phyloP scores from a whole-genome alignment of 2,113 vertebrate species.

The Hippopotamus amphibius region DNA sequence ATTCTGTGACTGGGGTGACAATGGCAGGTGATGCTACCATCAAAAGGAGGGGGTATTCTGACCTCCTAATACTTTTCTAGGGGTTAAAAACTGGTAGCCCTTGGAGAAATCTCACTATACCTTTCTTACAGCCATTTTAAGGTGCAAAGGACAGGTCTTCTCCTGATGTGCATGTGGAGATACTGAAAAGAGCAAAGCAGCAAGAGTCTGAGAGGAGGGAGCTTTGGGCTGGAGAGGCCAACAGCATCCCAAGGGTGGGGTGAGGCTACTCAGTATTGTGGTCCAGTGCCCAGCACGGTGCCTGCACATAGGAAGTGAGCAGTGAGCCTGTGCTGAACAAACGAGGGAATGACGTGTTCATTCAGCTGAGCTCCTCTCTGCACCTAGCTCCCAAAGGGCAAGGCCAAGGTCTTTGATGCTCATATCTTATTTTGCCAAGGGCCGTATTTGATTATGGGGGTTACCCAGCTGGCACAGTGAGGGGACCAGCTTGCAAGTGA shows the following conservation, averaged over 20 bases:
- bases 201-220: neutral
- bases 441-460: neutral
- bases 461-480: neutral
- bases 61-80: neutral
- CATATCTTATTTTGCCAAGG: neutral
- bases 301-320: neutral
- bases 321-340: fast-evolving
- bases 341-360: neutral
- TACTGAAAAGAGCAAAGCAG: neutral
- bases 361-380: neutral
- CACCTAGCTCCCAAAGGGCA: neutral
- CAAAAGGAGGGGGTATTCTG: neutral
- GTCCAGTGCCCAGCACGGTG: fast-evolving
- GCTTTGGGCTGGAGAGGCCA: neutral
- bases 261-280: neutral
- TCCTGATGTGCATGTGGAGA: neutral
- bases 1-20: neutral
- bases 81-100: no score
- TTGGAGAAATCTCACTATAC: neutral
- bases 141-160: neutral
- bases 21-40: neutral
- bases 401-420: neutral
- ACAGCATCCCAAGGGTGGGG: neutral
- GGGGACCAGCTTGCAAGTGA: neutral
- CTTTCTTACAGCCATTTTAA: neutral